Base-by-base conservation (phyloP, 2,797 vertebrate genomes). In the Rhyacichthys aspro region DNA sequence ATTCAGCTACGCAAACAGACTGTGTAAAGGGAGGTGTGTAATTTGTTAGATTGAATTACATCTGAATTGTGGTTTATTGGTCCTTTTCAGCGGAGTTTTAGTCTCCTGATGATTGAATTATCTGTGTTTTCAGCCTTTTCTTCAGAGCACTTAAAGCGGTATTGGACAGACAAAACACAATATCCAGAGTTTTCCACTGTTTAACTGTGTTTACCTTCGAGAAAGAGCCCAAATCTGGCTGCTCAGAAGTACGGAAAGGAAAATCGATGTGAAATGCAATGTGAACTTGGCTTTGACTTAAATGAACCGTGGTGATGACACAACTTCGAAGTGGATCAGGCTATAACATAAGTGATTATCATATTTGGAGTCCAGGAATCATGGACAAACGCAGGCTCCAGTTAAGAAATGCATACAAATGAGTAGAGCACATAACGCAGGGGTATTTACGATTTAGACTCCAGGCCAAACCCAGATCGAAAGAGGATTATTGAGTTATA, bases 1-100 rank as follows among this genome's bases (percentile, higher is more conserved):
- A 55, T 38, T 36, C 57, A 66, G 11, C 59, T 42, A 18, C 32
- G 10, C 37, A 44, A 43, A 23, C 16, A 10, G 14, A 8, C 37
- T 0, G 23, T 33, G 16, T 32, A 63, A 66, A 57, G 41, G 57
- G 34, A 64, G 67, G 75, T 61, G 8, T 70, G 59, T 72, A 43
- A 84, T 78, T 78, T 72, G 52, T 60, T 54, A 16, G 64, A 79
- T 83, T 78, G 52, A 59, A 77, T 84, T 82, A 81, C 43, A 23
- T 77, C 61, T 82, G 63, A 63, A 78, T 74, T 74, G 59, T 12
- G 11, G 16, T 79, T 69, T 58, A 56, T 66, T 36, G 44, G 63
- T 23, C 36, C 32, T 28, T 76, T 82, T 70, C 1, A n/a, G 59
- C 67, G 32, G 49, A 55, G 61, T 56, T 18, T 28, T 59, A 74